Percentiles rank a stretch among this genome's conserved stretches.
phyloP scores from a whole-genome alignment of 2,113 vertebrate species.

The Bubo blakistoni region DNA sequence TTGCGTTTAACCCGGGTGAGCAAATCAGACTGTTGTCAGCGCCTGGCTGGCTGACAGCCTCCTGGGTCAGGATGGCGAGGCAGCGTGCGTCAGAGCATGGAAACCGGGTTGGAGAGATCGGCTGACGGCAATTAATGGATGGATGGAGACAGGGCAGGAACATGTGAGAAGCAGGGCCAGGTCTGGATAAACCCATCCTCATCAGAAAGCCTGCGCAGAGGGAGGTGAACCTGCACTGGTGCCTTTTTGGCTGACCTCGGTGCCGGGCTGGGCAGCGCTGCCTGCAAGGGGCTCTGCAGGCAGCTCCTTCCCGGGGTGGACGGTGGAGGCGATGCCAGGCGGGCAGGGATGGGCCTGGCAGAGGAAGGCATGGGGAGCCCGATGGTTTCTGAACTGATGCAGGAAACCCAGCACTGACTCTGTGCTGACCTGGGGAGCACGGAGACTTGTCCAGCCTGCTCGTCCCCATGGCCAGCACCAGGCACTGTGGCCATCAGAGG shows the following conservation, averaged over 20 bases:
- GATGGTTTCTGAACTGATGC: neutral
- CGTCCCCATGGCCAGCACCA: neutral
- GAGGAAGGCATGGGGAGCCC: neutral
- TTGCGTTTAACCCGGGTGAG: neutral
- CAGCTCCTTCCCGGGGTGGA: too few species aligned
- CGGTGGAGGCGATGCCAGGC: fast-evolving
- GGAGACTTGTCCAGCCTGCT: neutral
- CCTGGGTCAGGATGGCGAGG: neutral
- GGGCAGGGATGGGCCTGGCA: neutral
- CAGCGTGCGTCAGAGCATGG: neutral
- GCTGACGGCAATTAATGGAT: fast-evolving
- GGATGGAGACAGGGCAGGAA: neutral
- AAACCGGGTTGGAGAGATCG: neutral
- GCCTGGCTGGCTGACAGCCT: neutral
- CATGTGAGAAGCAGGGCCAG: fast-evolving
- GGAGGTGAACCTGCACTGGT: neutral
- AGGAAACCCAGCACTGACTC: neutral
- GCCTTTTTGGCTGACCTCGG: too few species aligned
- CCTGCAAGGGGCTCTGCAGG: neutral
- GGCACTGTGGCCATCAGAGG: neutral
- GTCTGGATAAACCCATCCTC: neutral
- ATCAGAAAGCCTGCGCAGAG: neutral
- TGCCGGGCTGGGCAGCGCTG: too few species aligned
- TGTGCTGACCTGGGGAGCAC: fast-evolving
- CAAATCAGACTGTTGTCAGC: neutral